Base-by-base conservation (phyloP, 1,140 invertebrate species). In the Macrostomum lignano region DNA sequence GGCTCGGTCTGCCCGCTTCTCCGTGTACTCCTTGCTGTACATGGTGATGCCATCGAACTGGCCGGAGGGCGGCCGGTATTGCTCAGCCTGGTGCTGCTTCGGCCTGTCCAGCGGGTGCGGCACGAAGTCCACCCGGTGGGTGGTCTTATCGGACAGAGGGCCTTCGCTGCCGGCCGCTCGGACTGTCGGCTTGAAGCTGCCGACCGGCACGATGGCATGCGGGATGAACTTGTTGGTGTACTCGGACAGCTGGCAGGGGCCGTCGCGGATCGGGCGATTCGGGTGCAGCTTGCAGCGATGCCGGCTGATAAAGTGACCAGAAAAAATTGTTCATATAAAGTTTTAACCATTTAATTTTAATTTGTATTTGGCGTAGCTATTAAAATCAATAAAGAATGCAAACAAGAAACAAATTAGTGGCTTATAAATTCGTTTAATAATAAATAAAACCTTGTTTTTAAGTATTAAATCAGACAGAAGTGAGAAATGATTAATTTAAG, bases 21-120 rank as follows among this genome's bases (percentile, higher is more conserved):
- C 55, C 57, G 46, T 47, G 33, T 49, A 59, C 33, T 56, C 53
- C 34, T 48, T 49, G 17, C 46, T 50, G 38, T 59, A 58, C 13
- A 50, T 56, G 13, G 56, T 58, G 30, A 47, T 31, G 7, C 33
- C 38, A 21, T 55, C 56, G 35, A 56, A 46, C 3, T 48, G 44
- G 0, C 56, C 56, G 13, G 43, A 35, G 10, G 53, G 54, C 39
- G 33, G 43, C 13, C 38, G 37, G 34, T 56, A 56, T 11, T 37
- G 30, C 13, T 56, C 52, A 22, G 36, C 44, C 13, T 42, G 38
- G 17, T 46, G 41, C 5, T 44, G 25, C 21, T 35, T 45, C n/a
- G 46, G 46, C 20, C 40, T 42, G 20, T 49, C 46, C 3, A 51
- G 3, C 10, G 42, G 41, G 36, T 55, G 51, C 17, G 43, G 40